phyloP scores from a whole-genome alignment of 2,113 vertebrate genomes.

The Athene cunicularia region DNA sequence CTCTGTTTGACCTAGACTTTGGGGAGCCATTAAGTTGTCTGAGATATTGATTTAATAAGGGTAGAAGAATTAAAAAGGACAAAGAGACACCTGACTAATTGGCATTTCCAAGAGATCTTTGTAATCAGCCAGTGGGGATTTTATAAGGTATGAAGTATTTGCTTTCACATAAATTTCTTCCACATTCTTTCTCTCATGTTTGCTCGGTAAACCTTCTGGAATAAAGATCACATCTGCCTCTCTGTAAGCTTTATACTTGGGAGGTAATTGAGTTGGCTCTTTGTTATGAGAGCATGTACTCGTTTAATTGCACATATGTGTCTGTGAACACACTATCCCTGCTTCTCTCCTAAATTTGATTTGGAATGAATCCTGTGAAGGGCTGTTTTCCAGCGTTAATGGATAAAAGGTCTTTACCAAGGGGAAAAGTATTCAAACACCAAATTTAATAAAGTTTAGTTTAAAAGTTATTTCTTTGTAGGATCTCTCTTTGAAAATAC shows the following conservation, averaged over 20 bases:
- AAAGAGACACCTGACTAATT: constrained; percentile 70
- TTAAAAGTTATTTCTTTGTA: constrained; percentile 66
- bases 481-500: constrained; percentile 30
- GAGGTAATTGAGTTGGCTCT: constrained; percentile 56
- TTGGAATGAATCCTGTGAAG: constrained; percentile 62
- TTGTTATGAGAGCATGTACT: constrained; percentile 48
- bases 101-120: constrained; percentile 67
- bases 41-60: constrained; percentile 70
- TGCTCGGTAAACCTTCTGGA: constrained; percentile 47
- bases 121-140: constrained; percentile 50
- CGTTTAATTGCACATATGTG: constrained; percentile 64
- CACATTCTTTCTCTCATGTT: constrained; percentile 36
- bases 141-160: constrained; percentile 54
- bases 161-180: constrained; percentile 64
- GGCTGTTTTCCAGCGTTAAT: constrained; percentile 70
- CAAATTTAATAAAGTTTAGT: constrained; percentile 71
- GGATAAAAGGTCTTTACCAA: constrained; percentile 65
- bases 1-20: constrained; percentile 66
- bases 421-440: constrained; percentile 60
- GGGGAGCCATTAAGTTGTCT: constrained; percentile 65
- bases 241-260: constrained; percentile 40
- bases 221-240: constrained; percentile 46
- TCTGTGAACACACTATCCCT: constrained; percentile 60
- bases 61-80: constrained; percentile 65
- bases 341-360: constrained; percentile 66